Evolutionary conservation across 2,113 vertebrate species (phyloP).

Genomic region (Enhydra lutris): DNA sequence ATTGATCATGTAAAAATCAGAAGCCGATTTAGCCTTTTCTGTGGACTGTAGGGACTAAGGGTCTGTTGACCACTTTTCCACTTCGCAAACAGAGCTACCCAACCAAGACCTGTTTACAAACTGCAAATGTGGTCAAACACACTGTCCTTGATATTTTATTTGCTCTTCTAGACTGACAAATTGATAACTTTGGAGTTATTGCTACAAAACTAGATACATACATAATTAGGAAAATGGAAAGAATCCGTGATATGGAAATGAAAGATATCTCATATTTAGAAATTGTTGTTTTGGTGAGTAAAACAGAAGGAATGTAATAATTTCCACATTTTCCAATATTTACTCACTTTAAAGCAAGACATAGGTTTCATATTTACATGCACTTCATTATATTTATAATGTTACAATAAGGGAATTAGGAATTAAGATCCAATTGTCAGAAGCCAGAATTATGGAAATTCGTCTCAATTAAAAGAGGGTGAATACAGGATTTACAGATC

Average conservation of each 20-base stretch:
- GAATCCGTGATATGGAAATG: neutral
- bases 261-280: constrained; percentile 20
- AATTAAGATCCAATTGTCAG: neutral
- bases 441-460: neutral
- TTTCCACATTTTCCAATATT: constrained; percentile 29
- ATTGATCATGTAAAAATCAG: constrained; percentile 59
- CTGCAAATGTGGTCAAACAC: constrained; percentile 61
- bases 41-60: constrained; percentile 43
- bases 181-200: constrained; percentile 14
- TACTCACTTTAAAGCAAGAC: constrained; percentile 31
- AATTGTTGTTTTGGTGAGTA: constrained; percentile 40
- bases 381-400: constrained; percentile 35
- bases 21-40: constrained; percentile 51
- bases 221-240: constrained; percentile 21
- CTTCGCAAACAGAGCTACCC: constrained; percentile 48
- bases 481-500: neutral
- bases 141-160: constrained; percentile 22
- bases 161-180: neutral
- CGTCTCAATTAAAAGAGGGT: neutral
- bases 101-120: constrained; percentile 63
- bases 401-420: neutral
- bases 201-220: constrained; percentile 18
- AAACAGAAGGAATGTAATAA: neutral
- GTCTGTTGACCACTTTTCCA: constrained; percentile 57
- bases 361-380: neutral